These are phyloP conservation scores for Lytechinus variegatus DNA, from an alignment of 35 echinoderm and acorn worm species.

Conservation along the genomic window DNA sequence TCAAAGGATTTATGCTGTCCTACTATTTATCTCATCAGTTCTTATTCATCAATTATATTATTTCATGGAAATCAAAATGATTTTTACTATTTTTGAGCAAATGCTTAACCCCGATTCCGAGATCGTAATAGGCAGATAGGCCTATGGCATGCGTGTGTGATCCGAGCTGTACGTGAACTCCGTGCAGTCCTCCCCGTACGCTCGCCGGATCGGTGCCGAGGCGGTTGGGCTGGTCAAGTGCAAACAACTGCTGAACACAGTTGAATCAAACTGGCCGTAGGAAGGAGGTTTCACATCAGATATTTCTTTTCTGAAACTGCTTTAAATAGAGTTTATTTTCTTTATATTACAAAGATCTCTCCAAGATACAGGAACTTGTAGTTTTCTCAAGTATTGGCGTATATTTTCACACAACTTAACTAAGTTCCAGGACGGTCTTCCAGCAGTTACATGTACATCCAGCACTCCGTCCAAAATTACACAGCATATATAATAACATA, in stretches of 20 bases:
- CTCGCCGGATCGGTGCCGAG: not conserved
- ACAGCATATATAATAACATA: not conserved
- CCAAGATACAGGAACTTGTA: too few relatives aligned
- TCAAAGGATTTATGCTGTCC: not conserved
- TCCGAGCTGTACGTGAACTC: too few relatives aligned
- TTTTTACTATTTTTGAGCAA: too few relatives aligned
- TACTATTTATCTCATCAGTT: not conserved
- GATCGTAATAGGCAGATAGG: too few relatives aligned
- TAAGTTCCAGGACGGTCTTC: too few relatives aligned
- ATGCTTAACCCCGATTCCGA: not conserved
- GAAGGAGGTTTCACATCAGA: not conserved
- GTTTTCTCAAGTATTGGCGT: too few relatives aligned
- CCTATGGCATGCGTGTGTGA: too few relatives aligned
- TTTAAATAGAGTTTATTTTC: not conserved
- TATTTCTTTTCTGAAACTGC: not conserved
- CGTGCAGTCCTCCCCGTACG: not conserved
- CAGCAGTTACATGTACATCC: too few relatives aligned
- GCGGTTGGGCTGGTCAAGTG: not conserved
- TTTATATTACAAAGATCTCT: not conserved
- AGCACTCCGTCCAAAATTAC: not conserved
- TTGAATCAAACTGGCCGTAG: too few relatives aligned
- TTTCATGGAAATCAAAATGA: not conserved
- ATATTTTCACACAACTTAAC: too few relatives aligned
- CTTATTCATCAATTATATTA: not conserved
- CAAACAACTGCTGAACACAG: not conserved